Evolutionary conservation across 2,113 vertebrate genomes (phyloP).

Genomic region (Serinus canaria): DNA sequence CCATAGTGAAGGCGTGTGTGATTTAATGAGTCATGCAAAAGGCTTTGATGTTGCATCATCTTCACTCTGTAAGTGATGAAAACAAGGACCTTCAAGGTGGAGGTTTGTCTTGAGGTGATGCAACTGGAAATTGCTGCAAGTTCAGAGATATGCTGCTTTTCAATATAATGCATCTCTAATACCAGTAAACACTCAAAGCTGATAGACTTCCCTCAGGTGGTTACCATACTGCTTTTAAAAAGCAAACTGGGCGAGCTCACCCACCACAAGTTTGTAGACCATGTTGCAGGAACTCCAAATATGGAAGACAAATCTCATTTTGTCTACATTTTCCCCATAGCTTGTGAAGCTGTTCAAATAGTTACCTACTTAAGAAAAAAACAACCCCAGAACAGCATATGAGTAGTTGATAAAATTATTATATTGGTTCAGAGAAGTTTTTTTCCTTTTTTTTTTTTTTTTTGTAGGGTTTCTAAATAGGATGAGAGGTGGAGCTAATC

Average conservation of each 20-base stretch:
- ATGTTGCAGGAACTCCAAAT: neutral
- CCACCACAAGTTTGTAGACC: neutral
- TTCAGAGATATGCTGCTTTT: neutral
- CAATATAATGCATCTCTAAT: neutral
- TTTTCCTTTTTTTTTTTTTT: neutral
- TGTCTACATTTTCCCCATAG: neutral
- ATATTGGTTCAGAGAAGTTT: neutral
- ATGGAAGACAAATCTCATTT: neutral
- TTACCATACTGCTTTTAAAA: neutral
- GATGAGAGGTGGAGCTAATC: conserved; percentile 28
- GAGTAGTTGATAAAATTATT: neutral
- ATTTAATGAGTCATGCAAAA: neutral
- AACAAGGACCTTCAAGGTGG: neutral
- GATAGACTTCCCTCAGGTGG: neutral
- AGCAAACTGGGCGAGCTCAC: neutral
- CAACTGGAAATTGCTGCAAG: neutral
- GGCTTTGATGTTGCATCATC: neutral
- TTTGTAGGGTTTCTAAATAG: neutral
- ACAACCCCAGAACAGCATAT: neutral
- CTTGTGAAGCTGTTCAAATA: neutral
- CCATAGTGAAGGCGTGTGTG: neutral
- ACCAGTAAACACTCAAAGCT: neutral
- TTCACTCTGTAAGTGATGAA: neutral
- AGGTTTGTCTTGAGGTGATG: neutral
- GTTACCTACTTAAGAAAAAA: neutral